phyloP scores from a whole-genome alignment of 2,113 vertebrate genomes.

The Mustelus asterias region DNA sequence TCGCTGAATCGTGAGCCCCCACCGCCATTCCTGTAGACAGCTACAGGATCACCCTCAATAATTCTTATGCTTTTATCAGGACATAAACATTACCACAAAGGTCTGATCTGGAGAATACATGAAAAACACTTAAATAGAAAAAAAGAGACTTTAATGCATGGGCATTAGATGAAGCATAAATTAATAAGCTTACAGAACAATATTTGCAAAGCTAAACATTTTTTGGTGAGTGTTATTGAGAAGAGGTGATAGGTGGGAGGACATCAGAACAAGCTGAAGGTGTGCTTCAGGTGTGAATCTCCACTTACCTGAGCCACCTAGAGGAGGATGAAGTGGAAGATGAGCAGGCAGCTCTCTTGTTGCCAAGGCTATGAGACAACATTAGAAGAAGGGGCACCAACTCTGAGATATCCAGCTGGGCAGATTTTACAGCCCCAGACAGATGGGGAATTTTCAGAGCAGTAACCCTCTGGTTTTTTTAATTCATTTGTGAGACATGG shows the following conservation, averaged over 20 bases:
- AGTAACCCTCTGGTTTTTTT: neutral
- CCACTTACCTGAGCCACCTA: neutral
- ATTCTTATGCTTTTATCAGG: neutral
- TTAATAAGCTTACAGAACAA: neutral
- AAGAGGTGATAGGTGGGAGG: neutral
- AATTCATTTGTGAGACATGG: no score
- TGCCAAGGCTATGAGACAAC: neutral
- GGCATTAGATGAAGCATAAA: neutral
- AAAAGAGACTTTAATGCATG: neutral
- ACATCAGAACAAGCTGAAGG: neutral
- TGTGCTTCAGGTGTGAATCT: neutral
- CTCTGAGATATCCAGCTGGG: neutral
- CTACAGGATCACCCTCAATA: no score
- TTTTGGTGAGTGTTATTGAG: neutral
- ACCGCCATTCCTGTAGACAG: no score
- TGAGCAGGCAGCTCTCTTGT: neutral
- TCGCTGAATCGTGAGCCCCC: no score
- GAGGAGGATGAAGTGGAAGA: neutral
- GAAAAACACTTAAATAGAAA: neutral
- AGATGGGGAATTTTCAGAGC: neutral
- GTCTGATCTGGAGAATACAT: neutral
- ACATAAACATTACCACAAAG: neutral
- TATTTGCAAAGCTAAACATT: neutral
- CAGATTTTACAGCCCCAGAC: neutral
- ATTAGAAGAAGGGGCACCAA: neutral